Percentiles rank a stretch among this genome's conserved stretches.
These are phyloP conservation scores for Heliconius nattereri DNA, from an alignment of 1,140 invertebrate species.

Conservation along the genomic window DNA sequence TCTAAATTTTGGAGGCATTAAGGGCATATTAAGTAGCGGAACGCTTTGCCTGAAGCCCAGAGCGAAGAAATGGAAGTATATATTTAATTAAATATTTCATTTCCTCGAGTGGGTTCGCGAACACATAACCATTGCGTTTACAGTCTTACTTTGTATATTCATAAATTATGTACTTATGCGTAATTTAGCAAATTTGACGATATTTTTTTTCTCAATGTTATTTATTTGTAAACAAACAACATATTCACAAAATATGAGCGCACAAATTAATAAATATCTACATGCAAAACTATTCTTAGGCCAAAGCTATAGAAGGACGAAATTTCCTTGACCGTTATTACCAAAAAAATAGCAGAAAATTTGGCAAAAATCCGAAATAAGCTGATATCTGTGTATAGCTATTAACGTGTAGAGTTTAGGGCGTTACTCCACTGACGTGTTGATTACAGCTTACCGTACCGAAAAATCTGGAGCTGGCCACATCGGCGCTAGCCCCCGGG, in stretches of 20 bases:
- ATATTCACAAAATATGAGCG: constrained; percentile 12
- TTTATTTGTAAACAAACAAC: constrained; percentile 43
- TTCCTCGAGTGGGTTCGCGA: too few species aligned
- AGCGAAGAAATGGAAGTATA: too few species aligned
- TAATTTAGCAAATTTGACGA: neutral
- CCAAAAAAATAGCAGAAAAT: neutral
- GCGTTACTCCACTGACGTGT: constrained; percentile 69
- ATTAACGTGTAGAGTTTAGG: constrained; percentile 71
- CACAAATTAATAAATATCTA: neutral
- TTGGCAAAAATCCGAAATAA: constrained; percentile 46
- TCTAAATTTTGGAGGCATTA: too few species aligned
- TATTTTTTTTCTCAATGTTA: neutral
- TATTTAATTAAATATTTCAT: too few species aligned
- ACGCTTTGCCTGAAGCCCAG: too few species aligned
- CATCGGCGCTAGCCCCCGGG: constrained; percentile 56
- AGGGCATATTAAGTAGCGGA: too few species aligned
- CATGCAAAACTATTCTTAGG: neutral
- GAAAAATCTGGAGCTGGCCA: constrained; percentile 63
- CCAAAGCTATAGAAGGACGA: neutral
- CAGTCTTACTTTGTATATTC: neutral
- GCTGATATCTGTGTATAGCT: constrained; percentile 68
- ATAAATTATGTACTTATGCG: neutral
- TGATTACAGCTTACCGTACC: constrained; percentile 72
- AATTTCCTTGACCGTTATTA: neutral
- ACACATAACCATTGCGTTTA: too few species aligned